Conservation (phyloP, 2,797 vertebrate genomes). For the Tauraco hartlaubi region DNA sequence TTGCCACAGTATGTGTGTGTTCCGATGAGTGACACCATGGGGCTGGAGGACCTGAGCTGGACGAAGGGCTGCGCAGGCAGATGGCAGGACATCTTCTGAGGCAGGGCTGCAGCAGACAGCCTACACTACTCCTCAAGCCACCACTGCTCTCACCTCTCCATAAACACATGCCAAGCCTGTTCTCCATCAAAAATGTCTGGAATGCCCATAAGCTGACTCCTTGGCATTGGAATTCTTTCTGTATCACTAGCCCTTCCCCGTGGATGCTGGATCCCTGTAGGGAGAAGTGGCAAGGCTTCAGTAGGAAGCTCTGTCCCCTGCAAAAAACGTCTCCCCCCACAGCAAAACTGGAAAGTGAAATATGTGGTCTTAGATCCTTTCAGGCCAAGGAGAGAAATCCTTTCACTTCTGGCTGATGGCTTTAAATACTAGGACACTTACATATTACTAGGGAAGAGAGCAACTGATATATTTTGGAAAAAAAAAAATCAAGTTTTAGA, state of each 20-base stretch:
- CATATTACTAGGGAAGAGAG: background rate
- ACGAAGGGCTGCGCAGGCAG: background rate
- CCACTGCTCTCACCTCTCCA: background rate
- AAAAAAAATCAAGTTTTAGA: background rate
- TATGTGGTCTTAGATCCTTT: background rate
- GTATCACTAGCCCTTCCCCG: background rate
- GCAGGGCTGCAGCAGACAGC: background rate
- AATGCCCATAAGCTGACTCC: background rate
- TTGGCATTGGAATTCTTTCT: background rate
- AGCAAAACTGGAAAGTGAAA: background rate
- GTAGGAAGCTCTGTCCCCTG: background rate
- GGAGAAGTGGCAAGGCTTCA: background rate
- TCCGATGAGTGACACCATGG: background rate
- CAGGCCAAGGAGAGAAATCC: background rate
- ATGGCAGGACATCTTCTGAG: background rate
- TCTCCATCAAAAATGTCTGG: background rate
- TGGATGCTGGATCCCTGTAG: background rate
- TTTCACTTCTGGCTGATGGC: background rate
- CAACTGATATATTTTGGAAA: background rate
- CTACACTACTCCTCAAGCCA: rapidly evolving
- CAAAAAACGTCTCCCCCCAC: background rate
- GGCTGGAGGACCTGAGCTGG: background rate
- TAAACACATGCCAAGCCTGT: background rate
- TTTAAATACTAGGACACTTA: background rate
- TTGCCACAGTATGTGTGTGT: too few relatives aligned